Base-by-base conservation (phyloP, 2,888 invertebrate species). In the Pyrocoelia pectoralis region DNA sequence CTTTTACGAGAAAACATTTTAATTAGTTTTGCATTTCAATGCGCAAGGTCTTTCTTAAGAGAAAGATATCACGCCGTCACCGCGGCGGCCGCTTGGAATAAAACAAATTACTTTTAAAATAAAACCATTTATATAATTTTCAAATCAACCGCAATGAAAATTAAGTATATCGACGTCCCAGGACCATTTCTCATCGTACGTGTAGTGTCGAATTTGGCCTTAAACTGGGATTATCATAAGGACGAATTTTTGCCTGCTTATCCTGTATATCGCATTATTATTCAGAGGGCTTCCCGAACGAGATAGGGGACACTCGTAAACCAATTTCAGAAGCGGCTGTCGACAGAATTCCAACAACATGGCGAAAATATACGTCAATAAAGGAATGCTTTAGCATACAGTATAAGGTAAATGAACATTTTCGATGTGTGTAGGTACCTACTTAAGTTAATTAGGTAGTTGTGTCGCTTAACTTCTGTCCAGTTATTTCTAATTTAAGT, bases 231-330 rank as follows among this genome's bases (percentile, higher is more conserved):
- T 24, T n/a, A 13, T 41, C 58, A 58, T 63, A 63, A 55, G 63
- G 63, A 54, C 50, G 54, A 63, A 12, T 58, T 63, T 55, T 38
- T 15, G 33, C 6, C 17, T 38, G 52, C 28, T 49, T 46, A 50
- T 46, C 41, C 61, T 49, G 13, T 29, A 43, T 33, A 33, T 50
- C 33, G 24, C 56, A 65, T 65, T 65, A 65, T 55, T 65, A 65
- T 65, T 65, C 65, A 65, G 46, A 43, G 65, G 65, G 61, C 65
- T 58, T 65, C 61, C 65, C 65, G 51, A 29, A 50, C 65, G 65
- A 41, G 61, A 61, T 65, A 58, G 65, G 65, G 65, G 65, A 65
- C 61, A 65, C 61, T 65, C 65, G 65, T 65, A 65, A 65, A 65
- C 65, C 65, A 65, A 65, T 65, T 65, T 65, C 65, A 58, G 57